Conservation (phyloP, 2,888 invertebrate species). For the Diarsia dahlii region DNA sequence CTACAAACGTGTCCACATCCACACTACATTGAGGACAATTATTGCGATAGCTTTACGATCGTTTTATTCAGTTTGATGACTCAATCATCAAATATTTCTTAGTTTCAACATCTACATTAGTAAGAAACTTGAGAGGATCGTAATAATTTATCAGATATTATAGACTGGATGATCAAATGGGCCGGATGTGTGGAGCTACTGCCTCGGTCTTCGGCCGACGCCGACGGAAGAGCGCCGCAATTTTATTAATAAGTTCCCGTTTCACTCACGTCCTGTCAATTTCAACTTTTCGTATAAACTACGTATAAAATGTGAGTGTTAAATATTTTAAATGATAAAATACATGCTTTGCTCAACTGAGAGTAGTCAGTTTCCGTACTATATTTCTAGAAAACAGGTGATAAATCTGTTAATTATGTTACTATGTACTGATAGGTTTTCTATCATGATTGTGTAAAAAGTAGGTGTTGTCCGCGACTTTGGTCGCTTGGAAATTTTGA, state of each 20-base stretch:
- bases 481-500: not conserved
- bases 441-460: too few relatives aligned
- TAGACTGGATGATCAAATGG: slow-evolving; percentile 83
- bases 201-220: slow-evolving; percentile 81
- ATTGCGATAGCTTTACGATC: slow-evolving; percentile 37
- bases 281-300: slow-evolving; percentile 69
- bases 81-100: slow-evolving; percentile 44
- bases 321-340: slow-evolving; percentile 11
- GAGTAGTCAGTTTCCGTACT: slow-evolving; percentile 9
- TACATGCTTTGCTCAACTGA: not conserved
- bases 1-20: slow-evolving; percentile 5
- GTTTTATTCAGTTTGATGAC: slow-evolving; percentile 34
- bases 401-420: not conserved
- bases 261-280: slow-evolving; percentile 86
- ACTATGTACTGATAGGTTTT: not conserved
- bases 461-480: not conserved
- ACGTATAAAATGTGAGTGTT: slow-evolving; percentile 25
- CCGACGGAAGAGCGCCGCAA: slow-evolving; percentile 86
- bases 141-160: slow-evolving; percentile 75
- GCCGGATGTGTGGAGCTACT: slow-evolving; percentile 81
- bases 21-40: slow-evolving; percentile 32
- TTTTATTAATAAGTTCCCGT: slow-evolving; percentile 90
- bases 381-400: not conserved
- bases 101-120: slow-evolving; percentile 37
- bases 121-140: slow-evolving; percentile 67